These are phyloP conservation scores for Rhodinocichla rosea DNA, from an alignment of 2,113 vertebrate genomes.

Conservation along the genomic window DNA sequence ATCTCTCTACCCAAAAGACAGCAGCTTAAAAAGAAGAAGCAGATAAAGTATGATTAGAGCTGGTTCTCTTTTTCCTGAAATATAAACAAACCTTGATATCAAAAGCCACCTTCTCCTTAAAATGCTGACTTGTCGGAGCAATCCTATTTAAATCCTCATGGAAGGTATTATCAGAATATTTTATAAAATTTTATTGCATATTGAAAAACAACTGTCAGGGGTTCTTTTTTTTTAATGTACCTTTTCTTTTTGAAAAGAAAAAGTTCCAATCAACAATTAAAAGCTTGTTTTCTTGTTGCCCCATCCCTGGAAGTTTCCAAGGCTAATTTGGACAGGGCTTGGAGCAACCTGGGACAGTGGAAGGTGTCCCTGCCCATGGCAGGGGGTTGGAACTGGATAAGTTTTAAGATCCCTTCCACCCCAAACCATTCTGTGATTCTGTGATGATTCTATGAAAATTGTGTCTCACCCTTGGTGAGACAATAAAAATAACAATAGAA, in stretches of 20 bases:
- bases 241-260: neutral
- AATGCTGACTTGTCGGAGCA: conserved; percentile 7
- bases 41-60: conserved; percentile 38
- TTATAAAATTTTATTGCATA: neutral
- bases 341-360: neutral
- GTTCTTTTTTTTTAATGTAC: neutral
- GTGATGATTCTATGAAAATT: neutral
- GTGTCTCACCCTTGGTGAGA: neutral
- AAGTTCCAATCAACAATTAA: neutral
- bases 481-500: neutral
- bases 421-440: neutral
- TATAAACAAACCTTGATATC: conserved; percentile 25
- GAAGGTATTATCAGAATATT: neutral
- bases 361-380: neutral
- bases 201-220: neutral
- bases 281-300: neutral
- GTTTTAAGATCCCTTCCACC: neutral
- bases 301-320: no score
- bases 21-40: conserved; percentile 9
- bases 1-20: conserved; percentile 43
- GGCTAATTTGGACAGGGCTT: neutral
- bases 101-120: conserved; percentile 29
- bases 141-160: neutral
- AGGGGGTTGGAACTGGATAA: neutral
- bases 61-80: neutral